Conservation (phyloP, 2,797 vertebrate genomes). For the Hippoglossus hippoglossus region DNA sequence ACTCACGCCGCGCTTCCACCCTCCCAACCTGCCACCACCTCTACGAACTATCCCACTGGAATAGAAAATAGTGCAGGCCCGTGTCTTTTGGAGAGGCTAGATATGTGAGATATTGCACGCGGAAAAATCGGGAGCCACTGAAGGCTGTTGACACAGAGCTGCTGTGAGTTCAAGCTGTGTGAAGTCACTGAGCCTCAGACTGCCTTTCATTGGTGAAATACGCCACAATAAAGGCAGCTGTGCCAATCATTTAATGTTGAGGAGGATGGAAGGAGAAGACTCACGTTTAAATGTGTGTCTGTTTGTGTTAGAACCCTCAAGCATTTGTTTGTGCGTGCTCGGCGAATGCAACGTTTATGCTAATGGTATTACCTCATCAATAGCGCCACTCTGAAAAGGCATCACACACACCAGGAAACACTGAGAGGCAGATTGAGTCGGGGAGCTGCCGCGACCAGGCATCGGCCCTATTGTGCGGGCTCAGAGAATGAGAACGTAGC, state of each 20-base stretch:
- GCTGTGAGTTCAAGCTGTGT: constrained; percentile 77
- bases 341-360: constrained; percentile 56
- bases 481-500: constrained; percentile 82
- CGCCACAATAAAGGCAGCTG: constrained; percentile 81
- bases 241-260: constrained; percentile 69
- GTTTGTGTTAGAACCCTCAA: constrained; percentile 1
- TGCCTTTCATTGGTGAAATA: constrained; percentile 81
- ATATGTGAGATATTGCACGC: constrained; percentile 78
- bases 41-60: constrained; percentile 77
- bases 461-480: constrained; percentile 73
- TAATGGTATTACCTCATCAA: constrained; percentile 66
- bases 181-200: constrained; percentile 66
- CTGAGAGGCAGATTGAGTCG: constrained; percentile 74
- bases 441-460: constrained; percentile 67
- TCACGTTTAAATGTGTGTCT: neutral
- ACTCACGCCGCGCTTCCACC: constrained; percentile 75
- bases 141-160: constrained; percentile 81
- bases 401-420: constrained; percentile 68
- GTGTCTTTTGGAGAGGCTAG: constrained; percentile 73
- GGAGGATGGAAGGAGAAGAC: constrained; percentile 6
- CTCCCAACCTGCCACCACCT: constrained; percentile 61
- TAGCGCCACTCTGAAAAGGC: constrained; percentile 66
- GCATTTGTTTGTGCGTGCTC: constrained; percentile 23
- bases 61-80: constrained; percentile 73
- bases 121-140: constrained; percentile 66